These are phyloP conservation scores for Drosophila tani DNA, from an alignment of 1,140 invertebrate species.

Conservation along the genomic window DNA sequence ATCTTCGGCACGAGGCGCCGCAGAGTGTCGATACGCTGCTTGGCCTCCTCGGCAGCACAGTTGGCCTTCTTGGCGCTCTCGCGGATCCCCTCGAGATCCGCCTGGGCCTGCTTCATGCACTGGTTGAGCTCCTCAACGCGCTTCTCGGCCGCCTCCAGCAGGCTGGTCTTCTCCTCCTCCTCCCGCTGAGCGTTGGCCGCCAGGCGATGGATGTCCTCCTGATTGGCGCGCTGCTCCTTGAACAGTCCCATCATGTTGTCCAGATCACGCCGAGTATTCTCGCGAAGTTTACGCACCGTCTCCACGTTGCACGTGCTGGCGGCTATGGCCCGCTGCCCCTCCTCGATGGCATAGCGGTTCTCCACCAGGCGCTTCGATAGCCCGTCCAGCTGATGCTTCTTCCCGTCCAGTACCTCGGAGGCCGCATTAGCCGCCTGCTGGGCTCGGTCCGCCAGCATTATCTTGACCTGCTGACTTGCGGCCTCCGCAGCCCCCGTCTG, in stretches of 20 bases:
- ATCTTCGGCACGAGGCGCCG: slow-evolving; percentile 7
- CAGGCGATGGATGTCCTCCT: not conserved
- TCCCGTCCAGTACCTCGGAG: slow-evolving; percentile 17
- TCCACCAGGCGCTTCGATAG: slow-evolving; percentile 8
- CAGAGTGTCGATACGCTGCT: slow-evolving; percentile 14
- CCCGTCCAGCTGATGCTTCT: slow-evolving; percentile 26
- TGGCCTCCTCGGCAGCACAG: slow-evolving; percentile 36
- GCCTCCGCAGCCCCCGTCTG: slow-evolving; percentile 12
- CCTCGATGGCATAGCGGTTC: slow-evolving; percentile 9
- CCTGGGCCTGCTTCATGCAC: slow-evolving; percentile 6
- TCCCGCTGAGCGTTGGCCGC: not conserved
- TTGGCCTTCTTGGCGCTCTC: slow-evolving; percentile 35
- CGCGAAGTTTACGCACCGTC: not conserved
- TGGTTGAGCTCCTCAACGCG: slow-evolving; percentile 6
- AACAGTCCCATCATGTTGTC: slow-evolving; percentile 12
- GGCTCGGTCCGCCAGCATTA: slow-evolving; percentile 31
- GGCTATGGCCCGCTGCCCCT: slow-evolving; percentile 1
- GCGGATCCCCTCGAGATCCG: slow-evolving; percentile 27
- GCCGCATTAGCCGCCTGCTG: slow-evolving; percentile 40
- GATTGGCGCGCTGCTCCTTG: not conserved
- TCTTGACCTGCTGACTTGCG: slow-evolving; percentile 16
- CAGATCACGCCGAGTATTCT: not conserved
- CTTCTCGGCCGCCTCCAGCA: not conserved
- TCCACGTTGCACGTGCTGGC: not conserved
- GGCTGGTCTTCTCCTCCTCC: slow-evolving; percentile 4